A percentile compares a stretch with the other conserved stretches of the same genome.
Evolutionary conservation across 2,888 invertebrate genomes (phyloP).

Genomic region (Yponomeuta plumbellus): DNA sequence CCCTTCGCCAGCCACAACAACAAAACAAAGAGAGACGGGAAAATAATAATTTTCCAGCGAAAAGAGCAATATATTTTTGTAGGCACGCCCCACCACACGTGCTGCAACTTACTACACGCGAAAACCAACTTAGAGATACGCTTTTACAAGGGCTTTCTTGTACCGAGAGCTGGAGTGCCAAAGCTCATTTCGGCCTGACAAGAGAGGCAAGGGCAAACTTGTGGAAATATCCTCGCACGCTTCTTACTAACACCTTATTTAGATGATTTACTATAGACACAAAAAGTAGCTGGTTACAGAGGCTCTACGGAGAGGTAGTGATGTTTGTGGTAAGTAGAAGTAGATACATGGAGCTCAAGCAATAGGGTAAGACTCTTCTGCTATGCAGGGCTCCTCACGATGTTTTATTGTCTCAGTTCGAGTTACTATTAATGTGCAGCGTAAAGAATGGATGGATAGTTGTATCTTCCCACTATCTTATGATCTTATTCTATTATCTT

Average conservation of each 20-base stretch:
- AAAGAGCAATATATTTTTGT: constrained; percentile 10
- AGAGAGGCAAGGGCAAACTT: neutral
- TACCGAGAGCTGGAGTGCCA: neutral
- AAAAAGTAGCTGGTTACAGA: neutral
- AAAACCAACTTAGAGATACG: neutral
- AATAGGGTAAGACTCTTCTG: too few species aligned
- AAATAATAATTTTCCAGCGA: constrained; percentile 10
- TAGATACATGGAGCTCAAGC: neutral
- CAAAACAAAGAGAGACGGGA: constrained; percentile 8
- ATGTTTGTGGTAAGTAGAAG: neutral
- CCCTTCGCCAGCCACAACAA: neutral
- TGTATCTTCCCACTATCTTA: too few species aligned
- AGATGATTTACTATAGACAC: constrained; percentile 11
- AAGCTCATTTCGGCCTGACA: neutral
- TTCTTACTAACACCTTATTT: constrained; percentile 14
- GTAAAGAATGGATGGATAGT: too few species aligned
- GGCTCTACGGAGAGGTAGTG: neutral
- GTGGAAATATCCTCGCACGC: neutral
- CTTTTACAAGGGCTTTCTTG: neutral
- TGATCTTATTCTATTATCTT: too few species aligned
- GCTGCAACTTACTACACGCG: constrained; percentile 4
- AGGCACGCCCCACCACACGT: constrained; percentile 12
- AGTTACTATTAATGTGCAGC: too few species aligned
- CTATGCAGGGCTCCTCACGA: too few species aligned
- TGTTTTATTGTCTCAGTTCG: too few species aligned